Conservation (phyloP, 2,888 invertebrate species). For the Lacanobia oleracea region DNA sequence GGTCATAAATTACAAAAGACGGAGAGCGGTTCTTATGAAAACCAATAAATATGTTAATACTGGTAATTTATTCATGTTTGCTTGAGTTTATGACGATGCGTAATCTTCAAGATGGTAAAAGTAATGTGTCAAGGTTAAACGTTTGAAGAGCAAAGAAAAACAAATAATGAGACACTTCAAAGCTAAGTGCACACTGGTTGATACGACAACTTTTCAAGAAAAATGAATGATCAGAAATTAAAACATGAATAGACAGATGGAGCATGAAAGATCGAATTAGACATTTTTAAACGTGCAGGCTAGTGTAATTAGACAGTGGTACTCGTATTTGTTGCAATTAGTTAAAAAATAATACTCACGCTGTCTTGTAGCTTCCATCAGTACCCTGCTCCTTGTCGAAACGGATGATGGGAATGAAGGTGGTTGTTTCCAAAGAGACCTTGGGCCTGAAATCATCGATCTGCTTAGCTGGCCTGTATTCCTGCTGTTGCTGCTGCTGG, state of each 20-base stretch:
- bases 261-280: neutral
- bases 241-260: neutral
- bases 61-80: conserved; percentile 49
- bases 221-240: neutral
- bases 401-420: conserved; percentile 95
- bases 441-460: conserved; percentile 87
- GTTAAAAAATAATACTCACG: conserved; percentile 87
- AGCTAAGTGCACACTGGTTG: neutral
- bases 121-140: conserved; percentile 54
- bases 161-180: neutral
- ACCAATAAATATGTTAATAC: conserved; percentile 35
- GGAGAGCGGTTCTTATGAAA: conserved; percentile 17
- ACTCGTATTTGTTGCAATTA: neutral
- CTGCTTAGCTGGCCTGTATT: conserved; percentile 80
- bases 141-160: conserved; percentile 25
- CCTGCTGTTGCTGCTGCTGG: conserved; percentile 75
- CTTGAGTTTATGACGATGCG: conserved; percentile 33
- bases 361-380: conserved; percentile 95
- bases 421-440: conserved; percentile 91
- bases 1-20: conserved; percentile 10
- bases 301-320: neutral
- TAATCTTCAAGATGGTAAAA: conserved; percentile 47
- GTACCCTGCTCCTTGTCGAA: conserved; percentile 96
- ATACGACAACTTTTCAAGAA: neutral
- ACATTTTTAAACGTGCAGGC: neutral